Conservation (phyloP, 1,140 invertebrate species). For the Andrena cerasifolii region DNA sequence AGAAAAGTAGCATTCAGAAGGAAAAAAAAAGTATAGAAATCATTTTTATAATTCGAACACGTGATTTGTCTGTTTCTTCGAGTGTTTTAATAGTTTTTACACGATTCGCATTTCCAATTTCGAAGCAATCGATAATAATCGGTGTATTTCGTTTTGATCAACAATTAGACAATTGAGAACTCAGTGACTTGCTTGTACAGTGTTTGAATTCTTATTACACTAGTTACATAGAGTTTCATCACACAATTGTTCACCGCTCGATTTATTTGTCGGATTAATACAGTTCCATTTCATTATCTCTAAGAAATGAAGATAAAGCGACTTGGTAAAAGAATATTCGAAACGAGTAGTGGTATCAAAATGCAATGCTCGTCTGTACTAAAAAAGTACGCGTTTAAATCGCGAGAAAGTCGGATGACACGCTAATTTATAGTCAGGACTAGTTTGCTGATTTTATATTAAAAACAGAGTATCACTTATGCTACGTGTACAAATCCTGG, state of each 20-base stretch:
- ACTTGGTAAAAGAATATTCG: too few species aligned
- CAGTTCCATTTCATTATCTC: too few species aligned
- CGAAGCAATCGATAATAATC: background rate
- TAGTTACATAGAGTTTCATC: slow-evolving; percentile 25
- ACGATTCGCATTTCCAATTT: background rate
- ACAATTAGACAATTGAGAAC: background rate
- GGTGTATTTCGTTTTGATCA: background rate
- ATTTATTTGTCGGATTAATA: slow-evolving; percentile 13
- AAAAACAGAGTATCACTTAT: slow-evolving; percentile 37
- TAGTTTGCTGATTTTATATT: slow-evolving; percentile 10
- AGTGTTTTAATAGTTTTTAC: background rate
- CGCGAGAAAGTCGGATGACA: background rate
- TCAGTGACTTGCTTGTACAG: background rate
- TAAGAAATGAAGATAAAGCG: too few species aligned
- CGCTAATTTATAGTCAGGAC: slow-evolving; percentile 13
- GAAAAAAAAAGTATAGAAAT: background rate
- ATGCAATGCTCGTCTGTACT: background rate
- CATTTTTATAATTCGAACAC: too few species aligned
- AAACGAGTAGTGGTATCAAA: background rate
- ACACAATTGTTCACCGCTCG: slow-evolving; percentile 5
- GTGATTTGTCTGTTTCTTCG: background rate
- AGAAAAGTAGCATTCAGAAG: background rate
- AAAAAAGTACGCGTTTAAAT: background rate
- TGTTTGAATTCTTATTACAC: background rate
- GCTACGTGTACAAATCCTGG: slow-evolving; percentile 67